Evolutionary conservation across 2,888 invertebrate genomes (phyloP), one percentile per base, ranked within the genome.

Genomic region (Cryptocephalus moraei): DNA sequence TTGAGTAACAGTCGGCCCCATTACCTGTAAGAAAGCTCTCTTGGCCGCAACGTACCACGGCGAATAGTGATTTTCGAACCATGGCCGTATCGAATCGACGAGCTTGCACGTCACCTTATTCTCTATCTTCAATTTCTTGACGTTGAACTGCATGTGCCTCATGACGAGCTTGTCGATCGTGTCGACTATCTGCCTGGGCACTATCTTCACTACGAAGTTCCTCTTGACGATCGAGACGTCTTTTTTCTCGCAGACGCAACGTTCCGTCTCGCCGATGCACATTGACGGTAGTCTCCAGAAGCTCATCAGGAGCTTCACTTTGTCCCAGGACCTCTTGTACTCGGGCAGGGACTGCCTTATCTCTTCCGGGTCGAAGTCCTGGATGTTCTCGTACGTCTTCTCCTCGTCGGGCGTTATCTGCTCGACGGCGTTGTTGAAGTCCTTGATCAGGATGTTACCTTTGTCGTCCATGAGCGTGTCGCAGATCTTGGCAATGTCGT

Each of bases 361-460:
- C 40, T 66, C 68, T 1, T 65, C 65, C 8, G 61, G 51, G 50
- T 70, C 62, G 50, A 71, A 70, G 49, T 70, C 67, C 43, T 54
- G 50, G 38, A 71, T 68, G 10, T 55, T 54, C 47, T 69, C 69
- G 50, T 73, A 73, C 40, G 70, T 54, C 13, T 62, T 62, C 51
- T 74, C 74, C 55, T 73, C 73, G 43, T 73, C 73, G 1, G 74
- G 73, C 4, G 72, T 71, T 1, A 74, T 67, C 55, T 67, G 67
- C 32, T 64, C 59, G 3, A 74, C 70, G 43, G 64, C 61, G 22
- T 73, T 67, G 44, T 66, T 59, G 52, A 73, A 70, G n/a, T 63
- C 54, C 1, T 69, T 69, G 41, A 73, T 64, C 11, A 66, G 49
- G 36, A 74, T 62, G n/a, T 61, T 56, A 31, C 64, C 68, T 10